Base-by-base conservation (phyloP, 2,113 vertebrate species). In the Cephalopholis sonnerati region DNA sequence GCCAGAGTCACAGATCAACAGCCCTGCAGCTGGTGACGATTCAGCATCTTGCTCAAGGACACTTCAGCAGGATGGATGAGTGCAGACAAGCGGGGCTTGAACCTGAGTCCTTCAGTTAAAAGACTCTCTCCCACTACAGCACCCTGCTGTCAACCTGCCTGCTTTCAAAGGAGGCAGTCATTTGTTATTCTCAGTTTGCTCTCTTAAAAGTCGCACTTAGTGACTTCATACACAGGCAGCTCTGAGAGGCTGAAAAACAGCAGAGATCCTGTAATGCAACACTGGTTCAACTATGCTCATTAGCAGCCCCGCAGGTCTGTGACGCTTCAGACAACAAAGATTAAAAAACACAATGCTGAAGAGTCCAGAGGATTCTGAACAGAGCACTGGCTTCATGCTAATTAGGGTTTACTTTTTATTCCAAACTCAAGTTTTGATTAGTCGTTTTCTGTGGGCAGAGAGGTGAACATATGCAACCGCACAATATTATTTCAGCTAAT, bases 41-140 rank as follows among this genome's bases (percentile, higher is more conserved):
- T 61, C 82, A 24, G 65, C 25, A 65, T 62, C 44, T 84, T 84
- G 86, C 86, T 82, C 77, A 44, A 92, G 87, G 84, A 86, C 86
- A 77, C 87, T 81, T 74, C 61, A 87, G 79, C 64, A 57, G 65
- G 78, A 89, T 76, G 63, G 67, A 87, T 85, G 88, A 85, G 63
- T 15, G 62, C 53, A 54, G 66, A 66, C 55, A 18, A 77, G 80
- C 25, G 3, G 77, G 77, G 77, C 75, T 74, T 84, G 73, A 86
- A 83, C 87, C 57, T 5, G 27, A 75, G 72, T 81, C 46, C 78
- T 89, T 83, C 55, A 77, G 69, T 70, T 74, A 54, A 87, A 75
- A 46, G 54, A 27, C 29, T 68, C 41, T 57, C 27, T 74, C 62
- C 61, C 32, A 0, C 69, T 72, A 17, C 75, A 51, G 25, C 24